Percentiles rank a stretch among this genome's conserved stretches.
Evolutionary conservation across 2,888 invertebrate genomes (phyloP).

Genomic region (Flexamia atlantica): DNA sequence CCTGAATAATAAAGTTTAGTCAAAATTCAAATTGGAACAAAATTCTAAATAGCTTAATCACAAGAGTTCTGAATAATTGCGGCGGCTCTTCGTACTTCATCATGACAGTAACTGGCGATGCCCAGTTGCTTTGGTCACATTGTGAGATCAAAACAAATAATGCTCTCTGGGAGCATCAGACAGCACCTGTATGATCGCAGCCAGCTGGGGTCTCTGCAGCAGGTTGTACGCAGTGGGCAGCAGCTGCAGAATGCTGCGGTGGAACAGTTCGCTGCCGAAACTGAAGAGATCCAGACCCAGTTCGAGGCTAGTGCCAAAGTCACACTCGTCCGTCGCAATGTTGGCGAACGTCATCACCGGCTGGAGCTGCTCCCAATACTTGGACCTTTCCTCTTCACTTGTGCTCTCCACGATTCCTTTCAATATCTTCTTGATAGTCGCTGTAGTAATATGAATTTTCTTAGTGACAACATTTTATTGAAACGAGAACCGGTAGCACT

Average conservation of each 20-base stretch:
- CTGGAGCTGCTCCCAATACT: constrained; percentile 84
- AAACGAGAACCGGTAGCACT: too few relatives aligned
- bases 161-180: too few relatives aligned
- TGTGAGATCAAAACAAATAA: too few relatives aligned
- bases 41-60: too few relatives aligned
- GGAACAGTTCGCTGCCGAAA: constrained; percentile 83
- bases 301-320: constrained; percentile 96
- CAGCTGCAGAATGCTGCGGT: constrained; percentile 81
- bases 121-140: too few relatives aligned
- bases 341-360: constrained; percentile 90
- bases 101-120: too few relatives aligned
- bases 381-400: constrained; percentile 79
- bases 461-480: too few relatives aligned
- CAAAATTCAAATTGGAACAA: too few relatives aligned
- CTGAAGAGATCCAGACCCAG: constrained; percentile 91
- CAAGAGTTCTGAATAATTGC: too few relatives aligned
- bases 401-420: constrained; percentile 80
- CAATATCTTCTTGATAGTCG: constrained; percentile 83
- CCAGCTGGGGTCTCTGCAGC: constrained; percentile 84
- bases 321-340: constrained; percentile 96
- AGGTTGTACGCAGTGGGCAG: constrained; percentile 87
- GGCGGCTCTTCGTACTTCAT: too few relatives aligned
- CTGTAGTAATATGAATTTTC: constrained; percentile 74
- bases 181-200: constrained; percentile 83
- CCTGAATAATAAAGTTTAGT: too few relatives aligned